Evolutionary conservation across 2,888 invertebrate species (phyloP), one percentile per base, ranked within the genome.

Genomic region (Oligia fasciuncula): DNA sequence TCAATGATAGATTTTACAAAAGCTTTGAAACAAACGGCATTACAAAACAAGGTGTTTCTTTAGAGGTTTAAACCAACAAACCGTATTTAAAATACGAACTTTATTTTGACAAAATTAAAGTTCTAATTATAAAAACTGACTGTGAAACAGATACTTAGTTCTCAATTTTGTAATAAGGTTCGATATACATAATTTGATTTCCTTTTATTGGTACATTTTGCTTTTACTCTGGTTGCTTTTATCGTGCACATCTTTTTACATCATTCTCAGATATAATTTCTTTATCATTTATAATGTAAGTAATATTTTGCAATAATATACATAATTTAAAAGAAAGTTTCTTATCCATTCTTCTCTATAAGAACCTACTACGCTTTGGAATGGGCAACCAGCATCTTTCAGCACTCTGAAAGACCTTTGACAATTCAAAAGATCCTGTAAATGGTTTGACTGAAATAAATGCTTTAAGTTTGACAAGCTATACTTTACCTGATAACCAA

Each of bases 401-500:
- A 35, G 4, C 40, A 40, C 40, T 40, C 40, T 40, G 23, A 49
- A 51, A 35, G 4, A 35, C 13, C 19, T 13, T 29, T 35, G 19
- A 51, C 23, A 9, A 8, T 14, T 35, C 9, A 35, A 51, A 23
- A 35, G 9, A 9, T 51, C 23, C 4, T 51, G 23, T 14, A 35
- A 35, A 23, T 51, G 5, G 17, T 23, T 29, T 67, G 9, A 46
- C n/a, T n/a, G 17, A n/a, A 46, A 67, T 9, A n/a, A 68, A 43
- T 5, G n/a, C 14, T 43, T 67, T 9, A 23, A 43, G 23, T 43
- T 35, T 23, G 23, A 51, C 51, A 51, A 51, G 51, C 23, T 35
- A 35, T 49, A 43, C n/a, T 43, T 82, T 85, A 98, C 98, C 97
- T 99, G 98, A 94, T 98, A 99, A 2, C 99, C 99, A 91, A 99